These are phyloP conservation scores for Caloenas nicobarica DNA, from an alignment of 2,113 vertebrate genomes.

Conservation along the genomic window DNA sequence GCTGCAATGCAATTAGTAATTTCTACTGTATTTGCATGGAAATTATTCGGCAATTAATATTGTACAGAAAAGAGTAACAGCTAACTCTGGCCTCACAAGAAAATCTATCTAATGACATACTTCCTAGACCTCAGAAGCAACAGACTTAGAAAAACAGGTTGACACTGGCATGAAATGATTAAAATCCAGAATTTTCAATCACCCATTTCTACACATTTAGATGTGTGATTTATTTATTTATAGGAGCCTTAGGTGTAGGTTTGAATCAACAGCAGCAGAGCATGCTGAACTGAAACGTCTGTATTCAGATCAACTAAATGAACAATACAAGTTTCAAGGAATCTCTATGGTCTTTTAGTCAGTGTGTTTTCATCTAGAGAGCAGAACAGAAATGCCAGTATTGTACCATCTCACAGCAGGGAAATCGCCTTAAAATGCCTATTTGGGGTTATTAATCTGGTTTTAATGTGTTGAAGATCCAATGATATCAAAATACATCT, in stretches of 20 bases:
- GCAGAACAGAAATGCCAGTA: neutral
- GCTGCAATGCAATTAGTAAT: constrained; percentile 39
- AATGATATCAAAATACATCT: neutral
- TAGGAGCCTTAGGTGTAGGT: neutral
- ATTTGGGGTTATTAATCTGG: neutral
- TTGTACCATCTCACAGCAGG: neutral
- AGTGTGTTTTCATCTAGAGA: neutral
- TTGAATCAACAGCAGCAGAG: neutral
- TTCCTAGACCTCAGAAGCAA: neutral
- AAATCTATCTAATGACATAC: neutral
- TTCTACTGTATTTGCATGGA: neutral
- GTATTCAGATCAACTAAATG: neutral
- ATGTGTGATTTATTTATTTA: neutral
- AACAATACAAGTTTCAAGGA: neutral
- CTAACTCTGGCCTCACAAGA: neutral
- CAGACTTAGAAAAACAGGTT: neutral
- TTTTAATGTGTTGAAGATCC: neutral
- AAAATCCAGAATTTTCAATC: neutral
- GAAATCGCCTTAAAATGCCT: neutral
- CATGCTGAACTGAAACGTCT: neutral
- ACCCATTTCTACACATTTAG: neutral
- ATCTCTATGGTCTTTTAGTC: neutral
- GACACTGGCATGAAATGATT: neutral
- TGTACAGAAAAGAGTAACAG: neutral
- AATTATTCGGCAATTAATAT: constrained; percentile 26